A percentile compares a stretch with the other conserved stretches of the same genome.
Evolutionary conservation across 2,888 invertebrate species (phyloP).

Genomic region (Drosophila emarginata): DNA sequence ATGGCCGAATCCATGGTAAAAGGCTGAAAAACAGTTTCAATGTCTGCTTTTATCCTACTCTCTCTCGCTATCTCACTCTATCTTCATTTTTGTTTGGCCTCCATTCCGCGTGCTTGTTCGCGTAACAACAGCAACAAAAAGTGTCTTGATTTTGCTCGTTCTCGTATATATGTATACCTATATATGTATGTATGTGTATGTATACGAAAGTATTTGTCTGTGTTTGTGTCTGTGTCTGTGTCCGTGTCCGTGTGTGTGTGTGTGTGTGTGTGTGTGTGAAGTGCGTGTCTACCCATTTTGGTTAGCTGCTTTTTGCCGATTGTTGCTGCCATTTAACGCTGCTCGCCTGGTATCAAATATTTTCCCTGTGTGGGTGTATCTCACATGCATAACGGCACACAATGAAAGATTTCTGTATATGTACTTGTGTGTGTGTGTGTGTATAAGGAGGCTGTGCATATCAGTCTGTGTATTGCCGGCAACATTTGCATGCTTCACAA

Average conservation of each 20-base stretch:
- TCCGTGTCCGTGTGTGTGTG: conserved; percentile 9
- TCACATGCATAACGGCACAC: conserved; percentile 40
- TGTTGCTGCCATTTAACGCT: conserved; percentile 42
- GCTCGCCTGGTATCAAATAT: conserved; percentile 68
- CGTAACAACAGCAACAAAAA: conserved; percentile 31
- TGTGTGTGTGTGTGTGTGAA: conserved; percentile 23
- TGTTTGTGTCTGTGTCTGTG: conserved; percentile 19
- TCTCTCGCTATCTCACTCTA: conserved; percentile 42
- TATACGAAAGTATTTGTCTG: conserved; percentile 41
- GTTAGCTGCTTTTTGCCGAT: conserved; percentile 23
- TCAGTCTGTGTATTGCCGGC: conserved; percentile 35
- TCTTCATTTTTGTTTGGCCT: conserved; percentile 54
- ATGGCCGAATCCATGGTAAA: conserved; percentile 22
- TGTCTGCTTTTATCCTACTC: conserved; percentile 40
- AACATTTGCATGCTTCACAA: conserved; percentile 34
- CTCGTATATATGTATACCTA: conserved; percentile 48
- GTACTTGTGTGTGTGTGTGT: neutral
- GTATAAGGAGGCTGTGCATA: conserved; percentile 1
- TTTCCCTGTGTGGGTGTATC: conserved; percentile 73
- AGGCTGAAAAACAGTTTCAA: conserved; percentile 61
- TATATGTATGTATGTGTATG: conserved; percentile 17
- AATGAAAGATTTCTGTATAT: neutral
- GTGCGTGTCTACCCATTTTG: conserved; percentile 25
- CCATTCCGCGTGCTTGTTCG: conserved; percentile 33
- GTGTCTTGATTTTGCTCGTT: conserved; percentile 43